phyloP scores from a whole-genome alignment of 2,797 vertebrate species.

The Picus viridis region DNA sequence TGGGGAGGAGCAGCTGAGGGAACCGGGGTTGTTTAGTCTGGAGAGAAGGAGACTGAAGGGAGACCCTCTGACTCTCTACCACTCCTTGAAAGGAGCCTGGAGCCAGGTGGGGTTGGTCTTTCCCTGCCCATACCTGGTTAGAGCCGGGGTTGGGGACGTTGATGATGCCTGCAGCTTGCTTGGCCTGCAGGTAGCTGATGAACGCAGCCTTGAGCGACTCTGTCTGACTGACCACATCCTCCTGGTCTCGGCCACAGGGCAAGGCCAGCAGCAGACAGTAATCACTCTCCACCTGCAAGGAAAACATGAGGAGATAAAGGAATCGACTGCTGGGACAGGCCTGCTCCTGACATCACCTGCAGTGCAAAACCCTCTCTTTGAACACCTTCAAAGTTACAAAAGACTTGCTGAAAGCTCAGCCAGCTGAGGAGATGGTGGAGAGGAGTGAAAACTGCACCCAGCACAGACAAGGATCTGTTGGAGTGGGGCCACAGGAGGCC shows the following conservation, averaged over 20 bases:
- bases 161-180: conserved; percentile 98
- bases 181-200: conserved; percentile 98
- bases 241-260: conserved; percentile 97
- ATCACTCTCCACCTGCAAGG: conserved; percentile 91
- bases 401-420: background rate
- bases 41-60: no score
- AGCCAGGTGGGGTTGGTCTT: no score
- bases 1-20: no score
- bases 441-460: background rate
- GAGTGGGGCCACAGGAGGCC: no score
- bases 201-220: conserved; percentile 97
- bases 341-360: background rate
- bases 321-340: background rate
- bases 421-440: background rate
- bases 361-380: background rate
- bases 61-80: no score
- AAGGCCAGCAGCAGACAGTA: conserved; percentile 97
- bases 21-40: no score
- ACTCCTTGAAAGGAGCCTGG: no score
- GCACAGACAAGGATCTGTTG: no score
- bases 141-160: conserved; percentile 98
- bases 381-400: background rate
- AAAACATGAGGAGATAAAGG: background rate
- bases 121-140: conserved; percentile 85
- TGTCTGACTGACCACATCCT: conserved; percentile 95